Evolutionary conservation across 2,797 vertebrate species (phyloP), one percentile per base, ranked within the genome.

Genomic region (Tangara arthus): DNA sequence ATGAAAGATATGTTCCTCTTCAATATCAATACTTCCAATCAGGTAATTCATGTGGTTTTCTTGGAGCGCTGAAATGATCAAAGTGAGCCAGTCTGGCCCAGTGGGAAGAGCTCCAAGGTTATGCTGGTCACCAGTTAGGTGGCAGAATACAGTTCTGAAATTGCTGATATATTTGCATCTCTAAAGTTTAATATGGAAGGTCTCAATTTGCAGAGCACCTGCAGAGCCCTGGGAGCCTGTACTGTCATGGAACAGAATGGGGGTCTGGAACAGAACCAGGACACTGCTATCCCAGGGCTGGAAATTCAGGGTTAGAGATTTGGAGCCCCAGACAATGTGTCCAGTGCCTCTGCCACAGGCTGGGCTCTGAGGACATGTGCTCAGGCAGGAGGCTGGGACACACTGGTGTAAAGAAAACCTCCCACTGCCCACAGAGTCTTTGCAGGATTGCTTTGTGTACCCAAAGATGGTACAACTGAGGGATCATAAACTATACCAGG

Each of bases 1-100:
- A 98, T 99, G 97, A 98, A 99, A 97, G 99, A 99, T 87, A 97
- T 99, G 53, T 99, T 99, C 93, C 99, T 99, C 88, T 98, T 99
- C 95, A 99, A 98, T 86, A 96, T 99, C 92, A 98, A 98, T 72
- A 98, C 98, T 50, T 99, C 99, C 72, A 99, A 99, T 97, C 99
- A 99, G 98, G 99, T 99, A 98, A 96, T 93, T 22, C 5, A 2
- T 13, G 39, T 46, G 41, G 1, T 49, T 81, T 79, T 83, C 82
- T 90, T 47, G 22, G 47, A 89, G 50, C 17, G 15, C 27, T 69
- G 9, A 37, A 57, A 20, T 3, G 2, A 30, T 47, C 22, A 69
- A 75, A 65, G 27, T 71, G 22, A 64, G 32, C n/a, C 17, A 53
- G 24, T 65, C 35, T 86, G 41, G 72, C 12, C 44, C 39, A 21